Evolutionary conservation across 2,888 invertebrate genomes (phyloP).

Genomic region (Zaprionus obscuricornis): DNA sequence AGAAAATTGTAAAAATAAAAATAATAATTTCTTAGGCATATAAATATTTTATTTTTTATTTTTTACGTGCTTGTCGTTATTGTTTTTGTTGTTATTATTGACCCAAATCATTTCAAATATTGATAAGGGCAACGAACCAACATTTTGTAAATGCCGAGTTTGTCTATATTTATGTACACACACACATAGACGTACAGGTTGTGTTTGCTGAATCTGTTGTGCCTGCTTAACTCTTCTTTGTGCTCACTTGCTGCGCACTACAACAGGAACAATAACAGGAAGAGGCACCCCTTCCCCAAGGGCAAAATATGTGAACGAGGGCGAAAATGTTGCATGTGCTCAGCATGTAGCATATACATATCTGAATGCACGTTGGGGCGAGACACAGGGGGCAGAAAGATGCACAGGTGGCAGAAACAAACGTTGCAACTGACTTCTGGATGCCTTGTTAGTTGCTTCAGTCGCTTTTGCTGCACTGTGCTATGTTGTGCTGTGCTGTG

Average conservation of each 20-base stretch:
- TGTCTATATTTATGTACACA: constrained; percentile 11
- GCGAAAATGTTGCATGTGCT: constrained; percentile 40
- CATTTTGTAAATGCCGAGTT: constrained; percentile 9
- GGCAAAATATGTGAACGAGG: constrained; percentile 55
- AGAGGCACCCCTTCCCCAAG: constrained; percentile 23
- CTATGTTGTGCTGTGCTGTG: constrained; percentile 6
- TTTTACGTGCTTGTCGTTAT: not conserved
- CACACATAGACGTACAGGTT: too few species aligned
- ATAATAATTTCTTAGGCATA: too few species aligned
- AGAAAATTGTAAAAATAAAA: too few species aligned
- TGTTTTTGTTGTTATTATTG: not conserved
- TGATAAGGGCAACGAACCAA: constrained; percentile 4
- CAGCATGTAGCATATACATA: too few species aligned
- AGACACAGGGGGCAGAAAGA: too few species aligned
- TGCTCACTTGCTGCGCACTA: constrained; percentile 17
- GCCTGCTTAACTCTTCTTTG: constrained; percentile 17
- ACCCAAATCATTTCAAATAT: constrained; percentile 10
- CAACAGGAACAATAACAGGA: constrained; percentile 17
- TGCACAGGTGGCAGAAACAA: too few species aligned
- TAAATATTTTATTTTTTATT: not conserved
- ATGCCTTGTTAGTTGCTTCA: constrained; percentile 67
- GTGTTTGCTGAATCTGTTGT: constrained; percentile 9
- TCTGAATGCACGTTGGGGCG: too few species aligned
- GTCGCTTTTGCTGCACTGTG: constrained; percentile 23
- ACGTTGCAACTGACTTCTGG: constrained; percentile 28